Conservation (phyloP, 2,888 invertebrate species). For the Limnephilus lunatus region DNA sequence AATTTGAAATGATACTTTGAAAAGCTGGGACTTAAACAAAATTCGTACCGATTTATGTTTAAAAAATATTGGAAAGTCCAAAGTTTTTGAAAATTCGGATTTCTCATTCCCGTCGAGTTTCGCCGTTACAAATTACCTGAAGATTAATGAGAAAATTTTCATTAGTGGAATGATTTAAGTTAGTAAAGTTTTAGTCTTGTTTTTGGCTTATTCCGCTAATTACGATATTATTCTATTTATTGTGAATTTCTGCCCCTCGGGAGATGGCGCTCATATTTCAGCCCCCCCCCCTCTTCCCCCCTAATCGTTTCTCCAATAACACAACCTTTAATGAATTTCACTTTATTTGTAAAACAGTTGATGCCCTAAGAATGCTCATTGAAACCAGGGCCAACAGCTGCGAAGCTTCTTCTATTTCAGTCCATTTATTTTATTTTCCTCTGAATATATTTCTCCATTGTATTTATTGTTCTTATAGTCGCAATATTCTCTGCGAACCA, state of each 20-base stretch:
- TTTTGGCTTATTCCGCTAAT: constrained; percentile 47
- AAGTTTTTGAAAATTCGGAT: background rate
- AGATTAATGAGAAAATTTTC: constrained; percentile 62
- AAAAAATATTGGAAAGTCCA: background rate
- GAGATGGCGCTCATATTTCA: background rate
- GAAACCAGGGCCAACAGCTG: background rate
- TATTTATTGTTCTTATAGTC: background rate
- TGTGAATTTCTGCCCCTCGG: constrained; percentile 23
- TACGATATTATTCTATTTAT: constrained; percentile 49
- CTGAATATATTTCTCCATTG: background rate
- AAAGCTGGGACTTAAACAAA: constrained; percentile 41
- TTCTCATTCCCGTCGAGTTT: background rate
- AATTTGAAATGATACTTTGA: constrained; percentile 32
- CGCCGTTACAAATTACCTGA: constrained; percentile 57
- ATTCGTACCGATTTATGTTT: background rate
- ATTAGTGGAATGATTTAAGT: constrained; percentile 57
- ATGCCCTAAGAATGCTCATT: background rate
- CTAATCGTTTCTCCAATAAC: constrained; percentile 34
- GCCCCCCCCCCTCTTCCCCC: too few relatives aligned
- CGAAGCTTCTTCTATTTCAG: background rate
- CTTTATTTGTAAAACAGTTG: background rate
- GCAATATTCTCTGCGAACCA: too few relatives aligned
- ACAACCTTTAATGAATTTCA: constrained; percentile 4
- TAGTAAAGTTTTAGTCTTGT: constrained; percentile 42
- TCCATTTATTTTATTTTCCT: background rate